Percentiles rank a stretch among this genome's conserved stretches.
phyloP scores from a whole-genome alignment of 2,888 invertebrate species.

The Galerucella calmariensis region DNA sequence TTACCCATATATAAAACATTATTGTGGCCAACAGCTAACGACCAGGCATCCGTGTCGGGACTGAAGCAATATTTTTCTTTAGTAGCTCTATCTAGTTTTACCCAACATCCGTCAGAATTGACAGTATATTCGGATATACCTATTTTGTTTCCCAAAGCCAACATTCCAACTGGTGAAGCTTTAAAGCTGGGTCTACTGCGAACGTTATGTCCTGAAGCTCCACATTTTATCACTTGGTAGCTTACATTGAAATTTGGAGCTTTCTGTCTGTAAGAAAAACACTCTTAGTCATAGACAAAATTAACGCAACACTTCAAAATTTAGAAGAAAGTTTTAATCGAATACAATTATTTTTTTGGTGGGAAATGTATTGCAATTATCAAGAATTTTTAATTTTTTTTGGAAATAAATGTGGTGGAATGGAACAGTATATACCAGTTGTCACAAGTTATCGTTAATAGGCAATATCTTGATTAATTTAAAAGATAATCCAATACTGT shows the following conservation, averaged over 20 bases:
- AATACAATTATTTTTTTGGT: too few relatives aligned
- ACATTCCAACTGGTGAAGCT: slow-evolving; percentile 74
- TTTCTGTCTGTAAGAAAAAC: slow-evolving; percentile 39
- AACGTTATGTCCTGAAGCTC: slow-evolving; percentile 81
- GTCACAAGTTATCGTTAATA: too few relatives aligned
- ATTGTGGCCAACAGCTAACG: slow-evolving; percentile 73
- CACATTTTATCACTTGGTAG: slow-evolving; percentile 79
- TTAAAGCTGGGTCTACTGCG: slow-evolving; percentile 75
- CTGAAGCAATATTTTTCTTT: slow-evolving; percentile 75
- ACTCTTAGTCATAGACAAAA: background rate
- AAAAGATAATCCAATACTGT: too few relatives aligned
- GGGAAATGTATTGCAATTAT: too few relatives aligned
- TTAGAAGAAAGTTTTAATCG: too few relatives aligned
- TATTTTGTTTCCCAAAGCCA: slow-evolving; percentile 75
- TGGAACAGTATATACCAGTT: too few relatives aligned
- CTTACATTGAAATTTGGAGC: slow-evolving; percentile 56
- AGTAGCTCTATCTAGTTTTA: slow-evolving; percentile 71
- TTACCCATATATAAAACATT: slow-evolving; percentile 74
- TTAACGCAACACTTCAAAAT: too few relatives aligned
- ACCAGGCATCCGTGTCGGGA: slow-evolving; percentile 78
- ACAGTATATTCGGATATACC: slow-evolving; percentile 74
- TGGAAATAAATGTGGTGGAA: too few relatives aligned
- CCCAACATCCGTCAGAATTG: slow-evolving; percentile 75
- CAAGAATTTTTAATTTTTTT: too few relatives aligned
- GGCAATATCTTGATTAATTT: too few relatives aligned